Evolutionary conservation across 2,113 vertebrate genomes (phyloP).

Genomic region (Formicarius rufipectus): DNA sequence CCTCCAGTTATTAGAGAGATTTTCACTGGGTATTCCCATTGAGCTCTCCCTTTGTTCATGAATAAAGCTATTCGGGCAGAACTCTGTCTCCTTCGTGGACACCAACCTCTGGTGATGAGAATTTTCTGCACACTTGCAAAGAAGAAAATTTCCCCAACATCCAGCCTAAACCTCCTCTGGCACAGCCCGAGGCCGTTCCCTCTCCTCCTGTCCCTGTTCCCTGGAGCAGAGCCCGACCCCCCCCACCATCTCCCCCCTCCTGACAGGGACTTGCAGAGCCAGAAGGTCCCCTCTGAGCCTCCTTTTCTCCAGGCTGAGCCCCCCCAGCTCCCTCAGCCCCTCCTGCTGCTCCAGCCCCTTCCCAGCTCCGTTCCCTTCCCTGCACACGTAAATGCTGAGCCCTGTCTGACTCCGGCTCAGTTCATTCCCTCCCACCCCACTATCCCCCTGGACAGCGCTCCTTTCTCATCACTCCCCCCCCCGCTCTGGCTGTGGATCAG

Average conservation of each 20-base stretch:
- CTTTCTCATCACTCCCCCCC: not conserved
- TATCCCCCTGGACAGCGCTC: not conserved
- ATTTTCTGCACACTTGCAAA: not conserved
- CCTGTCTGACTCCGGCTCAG: not conserved
- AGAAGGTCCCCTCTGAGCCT: not conserved
- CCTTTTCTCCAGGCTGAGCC: not conserved
- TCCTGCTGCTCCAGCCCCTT: not conserved
- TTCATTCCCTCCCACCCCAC: fast-evolving
- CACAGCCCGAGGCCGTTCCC: not conserved
- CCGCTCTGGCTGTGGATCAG: not conserved
- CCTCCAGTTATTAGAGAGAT: not conserved
- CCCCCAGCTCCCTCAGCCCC: not conserved
- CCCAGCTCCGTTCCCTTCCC: fast-evolving
- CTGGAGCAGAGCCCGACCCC: not conserved
- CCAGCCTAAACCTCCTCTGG: fast-evolving
- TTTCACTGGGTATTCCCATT: not conserved
- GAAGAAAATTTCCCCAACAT: fast-evolving
- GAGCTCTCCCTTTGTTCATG: not conserved
- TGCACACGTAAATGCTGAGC: not conserved
- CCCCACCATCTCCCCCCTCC: not conserved
- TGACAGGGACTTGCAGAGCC: not conserved
- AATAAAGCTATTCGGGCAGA: not conserved
- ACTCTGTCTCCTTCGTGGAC: not conserved
- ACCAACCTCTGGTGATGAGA: not conserved
- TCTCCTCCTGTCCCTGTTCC: not conserved